Evolutionary conservation across 2,113 vertebrate genomes (phyloP).

Genomic region (Pagrus major): DNA sequence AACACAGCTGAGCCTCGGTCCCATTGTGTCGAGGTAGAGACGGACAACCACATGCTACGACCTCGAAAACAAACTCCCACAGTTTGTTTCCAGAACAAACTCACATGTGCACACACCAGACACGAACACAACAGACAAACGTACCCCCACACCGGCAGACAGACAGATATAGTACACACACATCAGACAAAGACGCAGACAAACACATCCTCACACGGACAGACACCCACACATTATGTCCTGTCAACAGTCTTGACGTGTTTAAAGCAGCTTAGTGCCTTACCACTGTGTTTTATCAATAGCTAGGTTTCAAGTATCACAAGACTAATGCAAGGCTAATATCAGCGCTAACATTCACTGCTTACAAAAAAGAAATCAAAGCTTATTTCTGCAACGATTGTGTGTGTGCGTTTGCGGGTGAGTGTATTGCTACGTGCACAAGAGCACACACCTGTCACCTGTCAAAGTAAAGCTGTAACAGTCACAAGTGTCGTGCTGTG

Average conservation of each 20-base stretch:
- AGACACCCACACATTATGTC: slow-evolving; percentile 25
- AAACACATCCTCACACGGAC: slow-evolving; percentile 3
- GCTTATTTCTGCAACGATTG: slow-evolving; percentile 2
- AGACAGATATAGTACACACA: background rate
- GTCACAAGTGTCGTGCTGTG: slow-evolving; percentile 51
- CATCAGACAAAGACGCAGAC: slow-evolving; percentile 1
- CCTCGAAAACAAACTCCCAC: slow-evolving; percentile 64
- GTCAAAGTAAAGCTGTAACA: slow-evolving; percentile 52
- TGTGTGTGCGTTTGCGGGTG: background rate
- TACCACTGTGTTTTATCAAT: slow-evolving; percentile 21
- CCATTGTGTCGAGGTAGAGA: slow-evolving; percentile 52
- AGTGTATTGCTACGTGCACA: background rate
- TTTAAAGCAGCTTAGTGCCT: slow-evolving; percentile 15
- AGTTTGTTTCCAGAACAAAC: slow-evolving; percentile 53
- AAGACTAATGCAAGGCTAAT: slow-evolving; percentile 34
- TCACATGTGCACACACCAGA: background rate
- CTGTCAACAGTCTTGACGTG: slow-evolving; percentile 18
- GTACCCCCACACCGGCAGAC: background rate
- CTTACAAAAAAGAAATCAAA: slow-evolving; percentile 1
- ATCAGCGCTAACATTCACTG: background rate
- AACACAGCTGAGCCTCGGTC: slow-evolving; percentile 30
- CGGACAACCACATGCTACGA: slow-evolving; percentile 64
- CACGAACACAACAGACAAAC: slow-evolving; percentile 19
- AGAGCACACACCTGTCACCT: slow-evolving; percentile 45
- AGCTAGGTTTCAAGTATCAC: slow-evolving; percentile 7